Evolutionary conservation across 92 coral and sea anemone genomes (phyloP).

Genomic region (Porites lobata): DNA sequence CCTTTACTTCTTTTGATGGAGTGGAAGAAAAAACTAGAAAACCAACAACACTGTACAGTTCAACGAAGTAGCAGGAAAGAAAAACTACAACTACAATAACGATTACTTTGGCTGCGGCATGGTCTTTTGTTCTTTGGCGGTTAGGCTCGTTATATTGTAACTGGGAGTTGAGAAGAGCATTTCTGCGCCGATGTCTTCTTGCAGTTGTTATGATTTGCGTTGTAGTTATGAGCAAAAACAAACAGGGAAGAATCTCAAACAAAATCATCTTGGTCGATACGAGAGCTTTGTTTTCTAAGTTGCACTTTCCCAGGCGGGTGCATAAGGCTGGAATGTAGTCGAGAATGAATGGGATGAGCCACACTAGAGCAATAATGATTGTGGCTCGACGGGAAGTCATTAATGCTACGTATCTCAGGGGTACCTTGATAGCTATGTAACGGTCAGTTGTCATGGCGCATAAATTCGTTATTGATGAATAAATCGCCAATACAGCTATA

Average conservation of each 20-base stretch:
- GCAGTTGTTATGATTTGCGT: conserved; percentile 10
- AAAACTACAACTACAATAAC: neutral
- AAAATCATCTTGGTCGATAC: neutral
- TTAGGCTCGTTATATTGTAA: neutral
- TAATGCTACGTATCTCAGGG: conserved; percentile 7
- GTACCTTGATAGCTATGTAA: conserved; percentile 16
- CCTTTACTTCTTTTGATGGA: neutral
- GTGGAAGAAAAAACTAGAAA: neutral
- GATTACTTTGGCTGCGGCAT: neutral
- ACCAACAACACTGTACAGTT: conserved; percentile 14
- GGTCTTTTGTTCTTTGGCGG: neutral
- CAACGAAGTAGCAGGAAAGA: conserved; percentile 31
- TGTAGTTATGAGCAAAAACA: neutral
- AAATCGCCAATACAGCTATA: conserved; percentile 1
- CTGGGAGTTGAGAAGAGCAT: conserved; percentile 9
- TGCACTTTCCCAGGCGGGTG: neutral
- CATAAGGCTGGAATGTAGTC: conserved; percentile 26
- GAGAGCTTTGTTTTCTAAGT: neutral
- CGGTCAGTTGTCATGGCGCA: conserved; percentile 32
- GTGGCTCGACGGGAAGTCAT: conserved; percentile 21
- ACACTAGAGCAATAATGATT: neutral
- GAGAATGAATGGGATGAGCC: neutral
- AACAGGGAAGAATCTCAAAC: conserved; percentile 28
- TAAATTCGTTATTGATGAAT: conserved; percentile 10
- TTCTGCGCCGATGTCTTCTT: conserved; percentile 18